phyloP scores from a whole-genome alignment of 2,888 invertebrate species.

The Hirudinaria manillensis region DNA sequence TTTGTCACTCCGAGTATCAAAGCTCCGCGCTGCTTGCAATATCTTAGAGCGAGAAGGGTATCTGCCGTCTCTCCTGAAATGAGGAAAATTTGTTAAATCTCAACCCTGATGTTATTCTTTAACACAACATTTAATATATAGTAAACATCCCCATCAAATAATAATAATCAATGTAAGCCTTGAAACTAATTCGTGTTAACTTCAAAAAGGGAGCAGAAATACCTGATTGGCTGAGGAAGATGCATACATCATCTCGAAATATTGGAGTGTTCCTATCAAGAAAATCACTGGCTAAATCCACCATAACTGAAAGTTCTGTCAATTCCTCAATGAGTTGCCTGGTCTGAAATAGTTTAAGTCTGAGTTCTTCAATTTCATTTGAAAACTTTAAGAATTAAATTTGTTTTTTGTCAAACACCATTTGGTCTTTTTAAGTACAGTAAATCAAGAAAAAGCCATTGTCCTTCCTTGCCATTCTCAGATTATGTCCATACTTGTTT shows the following conservation, averaged over 20 bases:
- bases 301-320: slow-evolving; percentile 97
- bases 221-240: slow-evolving; percentile 98
- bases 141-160: not conserved
- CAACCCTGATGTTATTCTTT: not conserved
- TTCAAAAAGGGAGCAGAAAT: too few relatives aligned
- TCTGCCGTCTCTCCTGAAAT: slow-evolving; percentile 79
- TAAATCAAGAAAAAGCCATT: not conserved
- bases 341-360: slow-evolving; percentile 49
- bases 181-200: too few relatives aligned
- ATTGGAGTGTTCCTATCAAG: slow-evolving; percentile 94
- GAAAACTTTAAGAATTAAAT: not conserved
- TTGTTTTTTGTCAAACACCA: too few relatives aligned
- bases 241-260: slow-evolving; percentile 98
- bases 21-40: slow-evolving; percentile 94
- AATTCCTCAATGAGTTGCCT: slow-evolving; percentile 88
- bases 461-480: too few relatives aligned
- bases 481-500: too few relatives aligned
- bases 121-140: not conserved
- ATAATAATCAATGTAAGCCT: too few relatives aligned
- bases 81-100: slow-evolving; percentile 23
- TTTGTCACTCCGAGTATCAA: slow-evolving; percentile 96
- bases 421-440: too few relatives aligned
- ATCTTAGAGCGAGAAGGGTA: slow-evolving; percentile 79
- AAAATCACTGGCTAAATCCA: slow-evolving; percentile 96
- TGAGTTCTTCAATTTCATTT: not conserved